Conservation (phyloP, 2,113 vertebrate species). For the Sarotherodon lohbergeri region DNA sequence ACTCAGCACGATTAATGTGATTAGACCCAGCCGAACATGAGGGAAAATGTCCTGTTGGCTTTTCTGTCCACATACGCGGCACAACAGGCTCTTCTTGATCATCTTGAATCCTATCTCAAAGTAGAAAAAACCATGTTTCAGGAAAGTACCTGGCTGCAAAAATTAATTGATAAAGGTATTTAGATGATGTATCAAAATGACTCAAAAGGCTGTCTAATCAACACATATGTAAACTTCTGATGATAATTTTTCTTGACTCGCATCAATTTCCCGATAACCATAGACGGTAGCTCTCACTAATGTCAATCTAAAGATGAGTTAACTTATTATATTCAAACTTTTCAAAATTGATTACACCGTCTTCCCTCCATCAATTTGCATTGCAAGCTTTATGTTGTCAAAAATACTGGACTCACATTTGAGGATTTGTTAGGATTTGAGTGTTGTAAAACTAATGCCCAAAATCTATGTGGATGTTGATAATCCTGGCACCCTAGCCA, state of each 20-base stretch:
- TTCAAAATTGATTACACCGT: not conserved
- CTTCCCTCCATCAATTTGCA: not conserved
- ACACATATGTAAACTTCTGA: not conserved
- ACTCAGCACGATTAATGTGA: conserved; percentile 33
- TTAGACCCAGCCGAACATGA: conserved; percentile 38
- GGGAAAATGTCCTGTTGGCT: conserved; percentile 15
- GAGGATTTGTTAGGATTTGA: not conserved
- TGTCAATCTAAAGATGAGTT: not conserved
- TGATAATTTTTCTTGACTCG: not conserved
- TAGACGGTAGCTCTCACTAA: not conserved
- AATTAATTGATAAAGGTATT: not conserved
- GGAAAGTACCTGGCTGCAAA: not conserved
- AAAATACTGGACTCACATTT: not conserved
- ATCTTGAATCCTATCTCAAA: not conserved
- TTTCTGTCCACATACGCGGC: not conserved
- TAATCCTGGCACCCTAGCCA: not conserved
- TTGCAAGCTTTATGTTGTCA: not conserved
- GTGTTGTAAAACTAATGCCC: not conserved
- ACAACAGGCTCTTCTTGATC: not conserved
- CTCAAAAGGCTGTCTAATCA: not conserved
- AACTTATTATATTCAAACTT: not conserved
- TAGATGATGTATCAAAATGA: not conserved
- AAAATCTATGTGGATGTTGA: not conserved
- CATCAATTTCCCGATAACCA: not conserved
- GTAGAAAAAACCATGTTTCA: not conserved